Evolutionary conservation across 2,888 invertebrate species (phyloP).

Genomic region (Phaonia tiefii): DNA sequence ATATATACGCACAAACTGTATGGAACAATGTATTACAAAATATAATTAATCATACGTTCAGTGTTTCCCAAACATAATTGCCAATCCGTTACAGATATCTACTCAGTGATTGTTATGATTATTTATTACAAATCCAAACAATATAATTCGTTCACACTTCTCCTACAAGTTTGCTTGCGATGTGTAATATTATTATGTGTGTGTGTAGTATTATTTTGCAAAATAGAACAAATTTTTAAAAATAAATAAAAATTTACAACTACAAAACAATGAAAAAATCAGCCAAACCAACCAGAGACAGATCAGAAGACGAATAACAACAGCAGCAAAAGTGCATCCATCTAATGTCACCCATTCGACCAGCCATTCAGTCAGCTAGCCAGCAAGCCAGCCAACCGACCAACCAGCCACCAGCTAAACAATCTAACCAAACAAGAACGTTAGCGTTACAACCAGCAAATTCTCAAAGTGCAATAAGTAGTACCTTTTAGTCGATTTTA

Average conservation of each 20-base stretch:
- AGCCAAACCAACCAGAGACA: slow-evolving; percentile 63
- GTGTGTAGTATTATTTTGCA: slow-evolving; percentile 57
- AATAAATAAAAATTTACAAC: slow-evolving; percentile 64
- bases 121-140: too few relatives aligned
- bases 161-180: slow-evolving; percentile 58
- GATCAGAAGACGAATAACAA: background rate
- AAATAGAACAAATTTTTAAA: slow-evolving; percentile 67
- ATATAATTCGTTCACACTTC: background rate
- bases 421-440: slow-evolving; percentile 30
- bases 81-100: too few relatives aligned
- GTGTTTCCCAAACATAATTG: too few relatives aligned
- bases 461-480: slow-evolving; percentile 46
- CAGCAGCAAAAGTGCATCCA: slow-evolving; percentile 50
- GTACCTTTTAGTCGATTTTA: slow-evolving; percentile 42
- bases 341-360: slow-evolving; percentile 66
- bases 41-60: too few relatives aligned
- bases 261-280: slow-evolving; percentile 59
- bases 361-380: slow-evolving; percentile 62
- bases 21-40: too few relatives aligned
- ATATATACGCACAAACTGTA: too few relatives aligned
- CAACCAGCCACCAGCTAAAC: slow-evolving; percentile 30
- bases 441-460: too few relatives aligned
- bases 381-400: slow-evolving; percentile 54
- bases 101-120: too few relatives aligned
- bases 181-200: slow-evolving; percentile 29